These are phyloP conservation scores for Dunckerocampus dactyliophorus DNA, from an alignment of 2,113 vertebrate genomes.

Conservation along the genomic window DNA sequence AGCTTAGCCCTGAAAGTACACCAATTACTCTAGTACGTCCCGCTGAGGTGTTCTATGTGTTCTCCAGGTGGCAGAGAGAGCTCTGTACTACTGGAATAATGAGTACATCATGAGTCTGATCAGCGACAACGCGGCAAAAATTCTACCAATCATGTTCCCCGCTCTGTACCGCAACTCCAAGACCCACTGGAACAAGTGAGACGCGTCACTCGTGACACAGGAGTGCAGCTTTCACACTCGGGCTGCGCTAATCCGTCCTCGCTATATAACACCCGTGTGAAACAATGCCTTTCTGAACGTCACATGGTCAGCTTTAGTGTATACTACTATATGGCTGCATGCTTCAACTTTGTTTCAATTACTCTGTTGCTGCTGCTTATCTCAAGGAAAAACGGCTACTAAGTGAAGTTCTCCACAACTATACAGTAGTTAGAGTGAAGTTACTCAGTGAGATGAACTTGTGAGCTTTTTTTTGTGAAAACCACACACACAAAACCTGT, in stretches of 20 bases:
- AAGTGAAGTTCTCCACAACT: no score
- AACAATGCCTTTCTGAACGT: background rate
- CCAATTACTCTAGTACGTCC: background rate
- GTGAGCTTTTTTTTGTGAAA: no score
- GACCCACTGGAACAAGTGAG: conserved; percentile 99
- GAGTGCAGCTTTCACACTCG: background rate
- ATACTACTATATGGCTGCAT: background rate
- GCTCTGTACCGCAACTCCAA: conserved; percentile 98
- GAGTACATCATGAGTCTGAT: conserved; percentile 98
- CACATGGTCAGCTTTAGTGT: conserved; percentile 4
- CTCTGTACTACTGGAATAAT: conserved; percentile 95
- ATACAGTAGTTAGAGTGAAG: no score
- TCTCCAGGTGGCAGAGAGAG: conserved; percentile 87
- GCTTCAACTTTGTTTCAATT: no score
- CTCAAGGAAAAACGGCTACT: no score
- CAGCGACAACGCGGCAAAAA: conserved; percentile 95
- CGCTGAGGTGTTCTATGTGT: background rate
- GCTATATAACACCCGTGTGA: conserved; percentile 8
- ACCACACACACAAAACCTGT: no score
- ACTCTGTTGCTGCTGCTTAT: no score
- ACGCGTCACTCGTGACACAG: background rate
- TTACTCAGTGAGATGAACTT: no score
- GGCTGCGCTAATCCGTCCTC: background rate
- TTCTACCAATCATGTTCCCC: conserved; percentile 98
- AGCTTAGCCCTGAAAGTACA: background rate